These are phyloP conservation scores for Melinopterus prodromus DNA, from an alignment of 2,888 invertebrate genomes.

Conservation along the genomic window DNA sequence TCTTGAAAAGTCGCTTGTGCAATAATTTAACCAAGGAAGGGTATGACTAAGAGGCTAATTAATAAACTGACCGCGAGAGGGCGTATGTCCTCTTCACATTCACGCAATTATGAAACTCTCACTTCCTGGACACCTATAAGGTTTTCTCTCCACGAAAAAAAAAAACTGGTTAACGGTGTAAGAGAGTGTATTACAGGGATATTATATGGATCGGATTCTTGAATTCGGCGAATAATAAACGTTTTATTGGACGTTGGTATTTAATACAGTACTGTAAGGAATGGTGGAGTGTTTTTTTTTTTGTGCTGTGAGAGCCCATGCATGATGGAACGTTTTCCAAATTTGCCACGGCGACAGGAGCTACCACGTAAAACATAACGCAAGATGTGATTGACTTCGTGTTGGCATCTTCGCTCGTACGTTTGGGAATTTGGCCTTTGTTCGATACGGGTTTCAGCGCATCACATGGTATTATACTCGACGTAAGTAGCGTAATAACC, in stretches of 20 bases:
- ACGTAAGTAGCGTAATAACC: not conserved
- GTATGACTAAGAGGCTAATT: conserved; percentile 17
- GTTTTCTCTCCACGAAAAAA: too few relatives aligned
- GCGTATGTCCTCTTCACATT: conserved; percentile 4
- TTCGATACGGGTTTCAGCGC: not conserved
- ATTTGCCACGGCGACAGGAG: conserved; percentile 11
- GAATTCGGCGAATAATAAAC: not conserved
- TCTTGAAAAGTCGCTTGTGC: conserved; percentile 33
- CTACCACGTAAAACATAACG: conserved; percentile 15
- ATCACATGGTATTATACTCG: not conserved
- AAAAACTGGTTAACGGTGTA: too few relatives aligned
- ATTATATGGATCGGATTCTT: not conserved
- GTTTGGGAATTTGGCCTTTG: not conserved
- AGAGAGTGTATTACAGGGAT: not conserved
- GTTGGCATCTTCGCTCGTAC: conserved; percentile 4
- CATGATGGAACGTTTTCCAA: conserved; percentile 16
- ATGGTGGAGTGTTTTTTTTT: not conserved
- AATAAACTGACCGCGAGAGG: conserved; percentile 7
- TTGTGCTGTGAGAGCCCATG: not conserved
- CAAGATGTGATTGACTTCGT: conserved; percentile 22
- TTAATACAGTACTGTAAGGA: not conserved
- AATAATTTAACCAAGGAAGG: conserved; percentile 24
- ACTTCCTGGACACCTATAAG: not conserved
- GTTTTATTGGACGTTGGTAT: not conserved
- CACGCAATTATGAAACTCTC: not conserved